Evolutionary conservation across 2,888 invertebrate species (phyloP), one percentile per base, ranked within the genome.

Genomic region (Phortica magna): DNA sequence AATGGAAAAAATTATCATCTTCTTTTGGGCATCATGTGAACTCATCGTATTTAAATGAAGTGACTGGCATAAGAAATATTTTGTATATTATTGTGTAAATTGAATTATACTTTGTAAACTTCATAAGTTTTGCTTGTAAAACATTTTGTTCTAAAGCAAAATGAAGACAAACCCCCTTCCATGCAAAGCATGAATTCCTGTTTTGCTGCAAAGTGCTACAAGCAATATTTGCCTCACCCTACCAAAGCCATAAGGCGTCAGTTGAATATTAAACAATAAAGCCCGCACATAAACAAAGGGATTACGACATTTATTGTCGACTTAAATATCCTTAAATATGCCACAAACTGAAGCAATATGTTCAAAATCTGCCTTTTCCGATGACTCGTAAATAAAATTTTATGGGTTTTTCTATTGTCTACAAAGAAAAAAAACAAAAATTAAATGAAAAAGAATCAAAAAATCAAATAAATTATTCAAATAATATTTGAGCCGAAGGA

Each of bases 381-480:
- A 41, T 9, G 74, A 43, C 48, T 65, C 31, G 14, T 12, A 22
- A 0, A 19, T 12, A 17, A 17, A 77, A 14, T 83, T 85, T 88
- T 83, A 88, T 87, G 87, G 88, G 87, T 83, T 82, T 81, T 82
- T 71, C 81, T 83, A 81, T 83, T 83, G 82, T 85, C 79, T 78
- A 74, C 79, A 88, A 87, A 61, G 7, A 17, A 19, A 61, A 22
- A 17, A 17, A 55, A 17, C 55, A 17, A 55, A 55, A 55, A 55
- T 17, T 55, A 55, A 17, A 22, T 61, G 17, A 7, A 22, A 6
- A 5, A 67, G 75, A 77, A 88, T 89, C 89, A 85, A 88, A 87
- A 87, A 88, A 87, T 88, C 89, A 88, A 89, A 88, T 88, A 88
- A 88, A 89, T 88, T 89, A 88, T 88, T 87, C 84, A 88, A 82